Conservation (phyloP, 1,140 invertebrate species). For the Ganaspis sp. region DNA sequence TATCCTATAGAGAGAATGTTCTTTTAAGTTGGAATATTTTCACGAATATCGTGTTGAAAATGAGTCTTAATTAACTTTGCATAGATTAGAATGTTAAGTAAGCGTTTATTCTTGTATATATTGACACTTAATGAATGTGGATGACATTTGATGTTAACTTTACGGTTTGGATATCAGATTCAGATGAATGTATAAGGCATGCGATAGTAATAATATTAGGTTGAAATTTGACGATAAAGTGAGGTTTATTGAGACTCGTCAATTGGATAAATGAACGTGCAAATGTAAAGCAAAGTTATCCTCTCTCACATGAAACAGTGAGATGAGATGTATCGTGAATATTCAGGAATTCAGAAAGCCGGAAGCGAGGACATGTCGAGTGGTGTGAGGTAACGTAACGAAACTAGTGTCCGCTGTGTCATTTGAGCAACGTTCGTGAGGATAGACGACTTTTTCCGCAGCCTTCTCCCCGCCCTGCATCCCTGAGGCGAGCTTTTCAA, state of each 20-base stretch:
- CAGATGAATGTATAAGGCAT: neutral
- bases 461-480: slow-evolving; percentile 37
- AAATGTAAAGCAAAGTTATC: slow-evolving; percentile 46
- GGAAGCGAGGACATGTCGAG: slow-evolving; percentile 47
- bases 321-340: slow-evolving; percentile 53
- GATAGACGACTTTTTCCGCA: slow-evolving; percentile 41
- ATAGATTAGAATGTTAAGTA: too few species aligned
- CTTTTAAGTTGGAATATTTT: too few species aligned
- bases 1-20: too few species aligned
- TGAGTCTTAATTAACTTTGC: too few species aligned
- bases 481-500: slow-evolving; percentile 65
- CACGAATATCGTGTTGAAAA: too few species aligned
- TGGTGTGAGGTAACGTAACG: slow-evolving; percentile 44
- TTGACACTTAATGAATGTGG: too few species aligned
- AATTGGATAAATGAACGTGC: slow-evolving; percentile 47
- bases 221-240: neutral
- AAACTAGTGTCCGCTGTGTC: slow-evolving; percentile 40
- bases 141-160: too few species aligned
- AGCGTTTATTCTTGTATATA: too few species aligned
- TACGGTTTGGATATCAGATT: neutral
- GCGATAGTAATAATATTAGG: neutral
- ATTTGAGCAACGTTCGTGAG: slow-evolving; percentile 38
- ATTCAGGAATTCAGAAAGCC: slow-evolving; percentile 58
- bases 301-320: slow-evolving; percentile 24
- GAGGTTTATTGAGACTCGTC: neutral